Evolutionary conservation across 2,888 invertebrate genomes (phyloP).

Genomic region (Eudemis profundana): DNA sequence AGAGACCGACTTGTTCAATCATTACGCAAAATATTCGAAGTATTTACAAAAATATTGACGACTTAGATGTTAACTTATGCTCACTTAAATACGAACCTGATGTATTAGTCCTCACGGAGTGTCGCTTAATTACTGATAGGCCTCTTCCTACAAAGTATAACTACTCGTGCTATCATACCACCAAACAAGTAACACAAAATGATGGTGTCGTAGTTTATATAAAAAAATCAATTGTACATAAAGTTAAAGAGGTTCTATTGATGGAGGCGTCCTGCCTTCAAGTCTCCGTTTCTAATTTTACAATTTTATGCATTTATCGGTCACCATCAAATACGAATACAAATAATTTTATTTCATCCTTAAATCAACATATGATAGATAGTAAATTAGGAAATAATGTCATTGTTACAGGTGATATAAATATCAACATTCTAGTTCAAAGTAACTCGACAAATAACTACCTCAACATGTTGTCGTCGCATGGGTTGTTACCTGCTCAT

Average conservation of each 20-base stretch:
- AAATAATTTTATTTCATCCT: constrained; percentile 33
- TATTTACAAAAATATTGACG: neutral
- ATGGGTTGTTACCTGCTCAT: neutral
- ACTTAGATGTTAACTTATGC: constrained; percentile 26
- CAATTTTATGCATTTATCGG: constrained; percentile 45
- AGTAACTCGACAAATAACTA: neutral
- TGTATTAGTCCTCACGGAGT: constrained; percentile 46
- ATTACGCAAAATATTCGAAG: neutral
- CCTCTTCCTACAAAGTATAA: constrained; percentile 41
- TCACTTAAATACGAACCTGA: constrained; percentile 43
- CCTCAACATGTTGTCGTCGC: neutral
- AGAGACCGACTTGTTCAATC: neutral
- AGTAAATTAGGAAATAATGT: neutral
- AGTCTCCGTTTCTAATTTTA: no score
- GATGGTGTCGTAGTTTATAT: no score
- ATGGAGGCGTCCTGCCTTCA: no score
- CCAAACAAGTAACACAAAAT: no score
- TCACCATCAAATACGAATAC: constrained; percentile 44
- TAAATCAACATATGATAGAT: constrained; percentile 14
- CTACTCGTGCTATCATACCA: no score
- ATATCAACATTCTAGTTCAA: neutral
- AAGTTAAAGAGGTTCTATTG: no score
- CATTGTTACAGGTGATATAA: neutral
- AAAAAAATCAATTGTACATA: no score
- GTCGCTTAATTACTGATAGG: constrained; percentile 42